These are phyloP conservation scores for Caloenas nicobarica DNA, from an alignment of 2,113 vertebrate genomes.

Conservation along the genomic window DNA sequence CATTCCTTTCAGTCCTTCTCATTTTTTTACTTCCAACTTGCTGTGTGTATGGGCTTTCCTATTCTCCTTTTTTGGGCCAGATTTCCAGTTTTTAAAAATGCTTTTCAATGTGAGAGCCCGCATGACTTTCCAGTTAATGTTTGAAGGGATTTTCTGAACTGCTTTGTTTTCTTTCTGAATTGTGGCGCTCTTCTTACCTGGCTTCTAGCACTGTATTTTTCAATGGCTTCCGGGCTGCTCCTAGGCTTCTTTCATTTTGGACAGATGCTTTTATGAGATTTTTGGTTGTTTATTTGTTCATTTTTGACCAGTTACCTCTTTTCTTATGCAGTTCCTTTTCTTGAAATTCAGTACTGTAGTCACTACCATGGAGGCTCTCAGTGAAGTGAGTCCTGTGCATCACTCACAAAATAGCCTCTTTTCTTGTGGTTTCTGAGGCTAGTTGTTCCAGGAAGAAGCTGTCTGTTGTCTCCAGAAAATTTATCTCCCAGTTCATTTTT, in stretches of 20 bases:
- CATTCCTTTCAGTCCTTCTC: background rate
- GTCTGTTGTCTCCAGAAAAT: background rate
- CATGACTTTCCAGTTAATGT: background rate
- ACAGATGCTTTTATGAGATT: background rate
- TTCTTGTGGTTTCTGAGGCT: background rate
- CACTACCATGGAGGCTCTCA: background rate
- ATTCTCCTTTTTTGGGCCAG: background rate
- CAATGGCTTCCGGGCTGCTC: background rate
- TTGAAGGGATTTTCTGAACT: background rate
- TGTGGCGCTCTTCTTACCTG: background rate
- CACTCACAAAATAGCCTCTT: background rate
- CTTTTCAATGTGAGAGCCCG: background rate
- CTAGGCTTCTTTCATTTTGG: constrained; percentile 2
- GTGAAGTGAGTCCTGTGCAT: background rate
- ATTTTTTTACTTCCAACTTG: background rate
- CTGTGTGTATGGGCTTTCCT: background rate
- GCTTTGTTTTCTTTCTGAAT: background rate
- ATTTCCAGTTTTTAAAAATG: background rate
- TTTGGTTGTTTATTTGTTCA: background rate
- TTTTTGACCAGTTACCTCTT: background rate
- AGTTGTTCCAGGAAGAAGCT: background rate
- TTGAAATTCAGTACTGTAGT: background rate
- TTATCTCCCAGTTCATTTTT: background rate
- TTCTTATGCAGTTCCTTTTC: background rate
- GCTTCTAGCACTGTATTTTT: background rate